A percentile compares a stretch with the other conserved stretches of the same genome.
Evolutionary conservation across 1,140 invertebrate species (phyloP).

Genomic region (Caenorhabditis elegans): WBcel235 BX284603.4:4154001-4154500

Average conservation of each 20-base stretch:
- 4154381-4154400: constrained; percentile 79
- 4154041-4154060: constrained; percentile 89
- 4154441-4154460: constrained; percentile 91
- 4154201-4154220: constrained; percentile 53
- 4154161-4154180: constrained; percentile 43
- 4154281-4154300: constrained; percentile 79
- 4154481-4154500: constrained; percentile 94
- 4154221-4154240: constrained; percentile 42
- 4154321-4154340: constrained; percentile 46
- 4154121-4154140: constrained; percentile 72
- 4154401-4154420: constrained; percentile 86
- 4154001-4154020: neutral
- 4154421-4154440: constrained; percentile 90
- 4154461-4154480: constrained; percentile 97
- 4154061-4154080: constrained; percentile 70
- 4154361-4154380: constrained; percentile 76
- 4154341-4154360: constrained; percentile 73
- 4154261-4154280: constrained; percentile 90
- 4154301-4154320: constrained; percentile 61
- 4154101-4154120: constrained; percentile 79
- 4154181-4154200: constrained; percentile 42
- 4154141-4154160: constrained; percentile 56
- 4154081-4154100: constrained; percentile 81
- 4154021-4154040: constrained; percentile 68
- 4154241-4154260: constrained; percentile 77